A percentile compares a stretch with the other conserved stretches of the same genome.
Evolutionary conservation across 1,140 invertebrate genomes (phyloP).

Genomic region (Ostrea edulis): DNA sequence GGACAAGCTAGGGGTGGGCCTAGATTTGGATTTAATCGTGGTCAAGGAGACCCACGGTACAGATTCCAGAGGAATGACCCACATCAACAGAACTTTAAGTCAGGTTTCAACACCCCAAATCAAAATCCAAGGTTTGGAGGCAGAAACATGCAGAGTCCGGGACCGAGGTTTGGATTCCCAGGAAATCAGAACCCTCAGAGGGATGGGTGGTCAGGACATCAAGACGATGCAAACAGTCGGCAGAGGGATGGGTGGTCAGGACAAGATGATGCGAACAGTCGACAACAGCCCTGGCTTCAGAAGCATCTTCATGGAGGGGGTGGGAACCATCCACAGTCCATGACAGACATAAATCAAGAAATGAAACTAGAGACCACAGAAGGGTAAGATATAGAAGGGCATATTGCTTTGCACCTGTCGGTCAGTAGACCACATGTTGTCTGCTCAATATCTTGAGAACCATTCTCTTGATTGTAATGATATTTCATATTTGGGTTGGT

Average conservation of each 20-base stretch:
- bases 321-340: neutral
- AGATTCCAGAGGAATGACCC: slow-evolving; percentile 18
- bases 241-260: slow-evolving; percentile 11
- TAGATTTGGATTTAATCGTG: slow-evolving; percentile 8
- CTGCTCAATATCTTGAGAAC: too few relatives aligned
- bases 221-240: slow-evolving; percentile 33
- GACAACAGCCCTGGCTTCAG: neutral
- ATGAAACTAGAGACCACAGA: neutral
- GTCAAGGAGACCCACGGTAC: neutral
- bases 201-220: slow-evolving; percentile 29
- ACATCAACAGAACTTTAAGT: neutral
- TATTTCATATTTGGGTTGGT: too few relatives aligned
- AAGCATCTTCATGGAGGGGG: neutral
- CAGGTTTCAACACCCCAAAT: slow-evolving; percentile 1
- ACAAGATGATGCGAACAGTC: neutral
- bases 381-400: neutral
- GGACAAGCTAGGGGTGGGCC: slow-evolving; percentile 50
- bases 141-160: neutral
- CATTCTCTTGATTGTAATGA: too few relatives aligned
- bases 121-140: slow-evolving; percentile 7
- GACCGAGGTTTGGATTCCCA: slow-evolving; percentile 8
- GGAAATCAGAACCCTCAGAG: slow-evolving; percentile 24
- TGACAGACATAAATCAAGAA: neutral
- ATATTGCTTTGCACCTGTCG: too few relatives aligned
- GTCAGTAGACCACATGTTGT: too few relatives aligned